Base-by-base conservation (phyloP, 92 coral and sea anemone genomes). In the Heteractis magnifica region DNA sequence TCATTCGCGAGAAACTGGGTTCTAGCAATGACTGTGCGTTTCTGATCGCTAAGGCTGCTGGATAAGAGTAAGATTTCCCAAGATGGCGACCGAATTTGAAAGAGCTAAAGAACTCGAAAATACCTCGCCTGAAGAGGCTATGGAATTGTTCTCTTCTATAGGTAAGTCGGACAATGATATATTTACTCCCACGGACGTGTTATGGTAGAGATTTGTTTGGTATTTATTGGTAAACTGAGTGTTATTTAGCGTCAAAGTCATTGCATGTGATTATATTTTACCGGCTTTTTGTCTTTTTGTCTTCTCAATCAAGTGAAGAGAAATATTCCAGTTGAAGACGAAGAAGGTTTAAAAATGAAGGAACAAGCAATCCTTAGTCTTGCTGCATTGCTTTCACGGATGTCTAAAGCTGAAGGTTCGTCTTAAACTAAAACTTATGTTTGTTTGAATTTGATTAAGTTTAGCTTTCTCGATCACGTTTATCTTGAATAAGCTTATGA, bases 1-100 rank as follows among this genome's bases (percentile, higher is more conserved):
- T 20, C 8, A 26, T 8, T 14, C 49, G 49, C 49, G 21, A 20
- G 58, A 12, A 49, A 75, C 78, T 75, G 10, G 78, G 58, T n/a
- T 0, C 78, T 50, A 75, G 59, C 12, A 48, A 59, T 80, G 83
- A 80, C 83, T 79, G 56, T 3, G 81, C 86, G 64, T 62, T 60
- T 84, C 59, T 77, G 52, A 60, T 20, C 87, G 82, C 77, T 7
- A 73, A 41, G 87, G 71, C 49, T 74, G 87, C 56, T 62, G 92
- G 92, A 79, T 59, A 82, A 21, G 12, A 49, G 14, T 18, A 26
- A 64, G 21, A 56, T 26, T 59, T 56, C 78, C 81, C 92, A 93
- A 96, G 86, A 94, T 96, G 99, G 99, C 97, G 98, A 80, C 81
- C 60, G 97, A 94, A 82, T 89, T 96, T 1, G 95, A 94, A 77